Evolutionary conservation across 2,113 vertebrate genomes (phyloP).

Genomic region (Neogale vison): DNA sequence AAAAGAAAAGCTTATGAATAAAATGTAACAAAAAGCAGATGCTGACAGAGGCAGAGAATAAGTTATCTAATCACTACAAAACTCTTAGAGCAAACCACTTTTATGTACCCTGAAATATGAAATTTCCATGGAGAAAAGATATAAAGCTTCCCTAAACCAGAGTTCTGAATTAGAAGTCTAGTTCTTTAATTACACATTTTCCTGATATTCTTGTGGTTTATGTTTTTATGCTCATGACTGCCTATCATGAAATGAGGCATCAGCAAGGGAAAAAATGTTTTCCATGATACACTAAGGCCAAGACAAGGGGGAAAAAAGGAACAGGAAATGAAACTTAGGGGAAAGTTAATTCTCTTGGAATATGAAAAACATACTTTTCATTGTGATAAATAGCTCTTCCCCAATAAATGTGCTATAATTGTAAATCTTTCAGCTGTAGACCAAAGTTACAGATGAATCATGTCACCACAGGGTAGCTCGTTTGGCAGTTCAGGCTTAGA

Average conservation of each 20-base stretch:
- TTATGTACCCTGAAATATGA: neutral
- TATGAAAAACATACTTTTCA: neutral
- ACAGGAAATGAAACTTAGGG: conserved; percentile 7
- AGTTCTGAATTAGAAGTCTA: neutral
- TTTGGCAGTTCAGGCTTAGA: conserved; percentile 41
- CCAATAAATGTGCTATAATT: conserved; percentile 27
- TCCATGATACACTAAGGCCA: neutral
- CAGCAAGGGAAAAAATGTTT: neutral
- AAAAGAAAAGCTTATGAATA: conserved; percentile 6
- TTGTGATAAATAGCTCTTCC: conserved; percentile 40
- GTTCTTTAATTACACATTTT: conserved; percentile 30
- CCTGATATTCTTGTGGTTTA: neutral
- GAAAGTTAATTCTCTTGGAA: conserved; percentile 40
- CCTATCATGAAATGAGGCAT: conserved; percentile 9
- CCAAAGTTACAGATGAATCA: conserved; percentile 57
- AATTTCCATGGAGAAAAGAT: neutral
- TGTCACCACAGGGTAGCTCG: neutral
- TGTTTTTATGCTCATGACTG: neutral
- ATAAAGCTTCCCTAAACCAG: neutral
- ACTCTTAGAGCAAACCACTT: neutral
- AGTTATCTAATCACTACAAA: neutral
- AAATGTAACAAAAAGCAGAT: conserved; percentile 12
- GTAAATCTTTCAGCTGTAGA: conserved; percentile 42
- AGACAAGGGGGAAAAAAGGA: neutral
- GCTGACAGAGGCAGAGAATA: neutral